Conservation (phyloP, 2,797 vertebrate species). For the Acestrorhynchus altus region DNA sequence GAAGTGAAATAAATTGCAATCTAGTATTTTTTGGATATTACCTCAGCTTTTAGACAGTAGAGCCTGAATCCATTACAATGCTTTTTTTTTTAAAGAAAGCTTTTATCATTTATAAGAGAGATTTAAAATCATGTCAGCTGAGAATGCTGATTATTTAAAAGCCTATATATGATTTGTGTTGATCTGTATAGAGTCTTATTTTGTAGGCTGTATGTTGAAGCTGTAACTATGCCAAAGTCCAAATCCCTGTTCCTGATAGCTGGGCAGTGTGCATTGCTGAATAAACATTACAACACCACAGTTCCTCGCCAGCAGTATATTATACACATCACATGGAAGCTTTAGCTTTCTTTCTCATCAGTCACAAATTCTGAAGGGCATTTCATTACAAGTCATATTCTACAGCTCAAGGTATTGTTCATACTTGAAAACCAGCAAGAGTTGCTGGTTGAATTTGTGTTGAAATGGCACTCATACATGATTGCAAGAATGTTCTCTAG, state of each 20-base stretch:
- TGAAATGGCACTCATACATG: too few relatives aligned
- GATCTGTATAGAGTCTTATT: slow-evolving; percentile 16
- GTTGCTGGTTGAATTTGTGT: too few relatives aligned
- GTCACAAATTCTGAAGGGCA: slow-evolving; percentile 28
- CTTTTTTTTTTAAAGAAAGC: background rate
- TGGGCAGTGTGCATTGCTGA: background rate
- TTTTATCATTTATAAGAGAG: slow-evolving; percentile 11
- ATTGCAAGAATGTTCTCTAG: too few relatives aligned
- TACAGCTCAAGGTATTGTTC: slow-evolving; percentile 1
- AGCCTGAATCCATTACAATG: slow-evolving; percentile 11
- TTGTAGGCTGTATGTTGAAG: slow-evolving; percentile 42
- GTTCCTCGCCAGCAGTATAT: slow-evolving; percentile 22
- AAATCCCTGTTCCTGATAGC: slow-evolving; percentile 36
- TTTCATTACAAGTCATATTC: slow-evolving; percentile 31
- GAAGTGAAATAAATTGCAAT: slow-evolving; percentile 21
- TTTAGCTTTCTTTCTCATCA: slow-evolving; percentile 2
- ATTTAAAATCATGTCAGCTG: slow-evolving; percentile 24
- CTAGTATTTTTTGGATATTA: slow-evolving; percentile 31
- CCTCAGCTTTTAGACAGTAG: slow-evolving; percentile 1
- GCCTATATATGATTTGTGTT: slow-evolving; percentile 26
- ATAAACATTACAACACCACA: slow-evolving; percentile 15
- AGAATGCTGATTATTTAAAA: slow-evolving; percentile 33
- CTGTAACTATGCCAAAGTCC: slow-evolving; percentile 55
- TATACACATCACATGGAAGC: background rate
- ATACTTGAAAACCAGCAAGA: slow-evolving; percentile 12